Conservation (phyloP, 2,888 invertebrate species). For the Antheraea assamensis region DNA sequence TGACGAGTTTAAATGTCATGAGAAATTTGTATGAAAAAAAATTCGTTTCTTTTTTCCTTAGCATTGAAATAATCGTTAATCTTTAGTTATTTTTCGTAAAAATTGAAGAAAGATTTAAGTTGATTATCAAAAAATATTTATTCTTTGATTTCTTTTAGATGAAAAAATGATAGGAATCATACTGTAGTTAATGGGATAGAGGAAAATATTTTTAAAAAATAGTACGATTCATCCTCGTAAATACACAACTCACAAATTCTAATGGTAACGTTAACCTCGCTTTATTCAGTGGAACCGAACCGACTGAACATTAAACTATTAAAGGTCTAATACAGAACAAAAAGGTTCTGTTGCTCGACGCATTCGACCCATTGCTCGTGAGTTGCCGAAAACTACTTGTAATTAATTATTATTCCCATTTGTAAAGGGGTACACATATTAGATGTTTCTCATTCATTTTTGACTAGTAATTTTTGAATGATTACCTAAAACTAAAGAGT, state of each 20-base stretch:
- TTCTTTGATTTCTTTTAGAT: background rate
- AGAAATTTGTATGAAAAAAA: too few species aligned
- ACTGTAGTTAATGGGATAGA: background rate
- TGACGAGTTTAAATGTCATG: too few species aligned
- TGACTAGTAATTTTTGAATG: background rate
- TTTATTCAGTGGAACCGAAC: conserved; percentile 25
- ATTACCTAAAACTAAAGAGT: background rate
- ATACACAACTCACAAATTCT: background rate
- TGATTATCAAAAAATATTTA: background rate
- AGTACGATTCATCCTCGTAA: background rate
- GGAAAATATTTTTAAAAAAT: background rate
- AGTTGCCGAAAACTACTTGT: conserved; percentile 53
- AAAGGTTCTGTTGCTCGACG: conserved; percentile 45
- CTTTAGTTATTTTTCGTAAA: background rate
- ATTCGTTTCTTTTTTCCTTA: too few species aligned
- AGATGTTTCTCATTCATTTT: background rate
- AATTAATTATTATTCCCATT: conserved; percentile 52
- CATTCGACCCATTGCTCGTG: conserved; percentile 50
- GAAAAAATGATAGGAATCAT: background rate
- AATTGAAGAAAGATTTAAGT: too few species aligned
- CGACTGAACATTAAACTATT: conserved; percentile 19
- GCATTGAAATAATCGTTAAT: background rate
- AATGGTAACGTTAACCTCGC: conserved; percentile 6
- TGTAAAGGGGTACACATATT: conserved; percentile 5
- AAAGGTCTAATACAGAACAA: conserved; percentile 21